These are phyloP conservation scores for Chymomyza amoena DNA, from an alignment of 2,888 invertebrate species.

Conservation along the genomic window DNA sequence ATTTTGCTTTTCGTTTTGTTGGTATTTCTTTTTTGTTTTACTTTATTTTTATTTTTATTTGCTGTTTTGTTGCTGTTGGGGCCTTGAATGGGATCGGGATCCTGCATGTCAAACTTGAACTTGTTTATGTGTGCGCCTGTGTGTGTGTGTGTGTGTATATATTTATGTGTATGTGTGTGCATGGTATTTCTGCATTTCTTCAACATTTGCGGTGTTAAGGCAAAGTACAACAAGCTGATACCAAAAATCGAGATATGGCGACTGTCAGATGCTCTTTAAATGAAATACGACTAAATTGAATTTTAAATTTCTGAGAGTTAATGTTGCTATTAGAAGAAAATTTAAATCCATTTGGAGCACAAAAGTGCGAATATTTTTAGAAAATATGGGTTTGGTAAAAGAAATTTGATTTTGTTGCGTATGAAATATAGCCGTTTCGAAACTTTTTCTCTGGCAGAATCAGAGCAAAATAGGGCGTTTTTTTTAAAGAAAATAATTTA, in stretches of 20 bases:
- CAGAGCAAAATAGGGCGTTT: too few species aligned
- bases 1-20: conserved; percentile 34
- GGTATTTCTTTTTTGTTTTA: conserved; percentile 1
- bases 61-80: conserved; percentile 47
- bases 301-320: too few species aligned
- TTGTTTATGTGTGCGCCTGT: conserved; percentile 28
- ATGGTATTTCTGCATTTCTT: conserved; percentile 61
- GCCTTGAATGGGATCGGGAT: conserved; percentile 68
- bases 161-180: conserved; percentile 9
- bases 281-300: too few species aligned
- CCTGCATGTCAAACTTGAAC: conserved; percentile 69
- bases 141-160: conserved; percentile 13
- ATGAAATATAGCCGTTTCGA: too few species aligned
- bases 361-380: too few species aligned
- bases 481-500: too few species aligned
- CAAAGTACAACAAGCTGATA: conserved; percentile 34
- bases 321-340: too few species aligned
- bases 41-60: conserved; percentile 2
- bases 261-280: background rate
- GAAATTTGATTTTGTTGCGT: too few species aligned
- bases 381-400: too few species aligned
- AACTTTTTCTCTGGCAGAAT: too few species aligned
- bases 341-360: too few species aligned
- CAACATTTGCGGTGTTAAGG: conserved; percentile 53
- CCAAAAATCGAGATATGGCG: background rate